Percentiles rank a stretch among this genome's conserved stretches.
Evolutionary conservation across 2,797 vertebrate species (phyloP).

Genomic region (Schizopygopsis malacanthus): DNA sequence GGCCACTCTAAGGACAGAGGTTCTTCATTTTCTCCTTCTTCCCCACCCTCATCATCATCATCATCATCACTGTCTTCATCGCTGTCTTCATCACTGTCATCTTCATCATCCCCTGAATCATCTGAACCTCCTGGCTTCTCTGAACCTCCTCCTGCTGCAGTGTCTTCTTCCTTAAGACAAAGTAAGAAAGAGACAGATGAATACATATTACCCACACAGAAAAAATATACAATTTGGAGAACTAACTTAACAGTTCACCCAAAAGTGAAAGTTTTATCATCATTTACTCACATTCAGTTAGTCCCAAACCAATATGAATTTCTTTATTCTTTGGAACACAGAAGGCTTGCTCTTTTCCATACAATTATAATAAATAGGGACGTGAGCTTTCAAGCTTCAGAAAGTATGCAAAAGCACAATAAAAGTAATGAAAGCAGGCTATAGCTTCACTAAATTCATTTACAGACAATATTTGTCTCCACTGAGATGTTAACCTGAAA

Average conservation of each 20-base stretch:
- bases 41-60: constrained; percentile 64
- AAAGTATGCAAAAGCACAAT: neutral
- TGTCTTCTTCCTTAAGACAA: constrained; percentile 52
- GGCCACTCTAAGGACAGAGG: constrained; percentile 94
- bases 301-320: neutral
- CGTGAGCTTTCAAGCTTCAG: neutral
- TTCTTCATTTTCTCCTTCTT: constrained; percentile 78
- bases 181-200: constrained; percentile 5
- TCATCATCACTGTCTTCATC: constrained; percentile 72
- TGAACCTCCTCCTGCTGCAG: constrained; percentile 63
- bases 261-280: neutral
- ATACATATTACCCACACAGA: neutral
- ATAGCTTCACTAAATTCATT: neutral
- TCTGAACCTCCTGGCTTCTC: constrained; percentile 69
- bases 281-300: neutral
- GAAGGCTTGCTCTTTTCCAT: neutral
- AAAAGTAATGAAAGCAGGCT: neutral
- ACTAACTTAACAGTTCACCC: constrained; percentile 2
- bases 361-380: neutral
- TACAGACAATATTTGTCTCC: neutral
- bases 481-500: neutral
- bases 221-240: neutral
- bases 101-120: constrained; percentile 67
- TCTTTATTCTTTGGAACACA: neutral
- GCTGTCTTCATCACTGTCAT: constrained; percentile 59